These are phyloP conservation scores for Pentalonia nigronervosa DNA, from an alignment of 1,140 invertebrate genomes.

Conservation along the genomic window DNA sequence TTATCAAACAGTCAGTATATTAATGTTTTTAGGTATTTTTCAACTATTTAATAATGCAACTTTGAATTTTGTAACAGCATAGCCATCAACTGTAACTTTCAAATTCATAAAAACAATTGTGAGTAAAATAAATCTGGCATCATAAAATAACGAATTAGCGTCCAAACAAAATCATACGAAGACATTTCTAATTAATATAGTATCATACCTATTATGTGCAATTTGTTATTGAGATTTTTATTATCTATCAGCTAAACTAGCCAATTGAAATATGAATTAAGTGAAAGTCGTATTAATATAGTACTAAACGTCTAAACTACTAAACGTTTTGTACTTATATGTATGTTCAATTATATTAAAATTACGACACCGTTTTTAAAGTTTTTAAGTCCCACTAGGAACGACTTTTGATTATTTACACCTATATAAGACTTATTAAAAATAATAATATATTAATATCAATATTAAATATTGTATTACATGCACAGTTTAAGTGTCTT, in stretches of 20 bases:
- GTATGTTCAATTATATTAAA: not conserved
- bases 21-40: not conserved
- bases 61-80: not conserved
- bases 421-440: no score
- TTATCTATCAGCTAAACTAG: not conserved
- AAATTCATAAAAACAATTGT: not conserved
- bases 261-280: not conserved
- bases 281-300: not conserved
- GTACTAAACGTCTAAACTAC: not conserved
- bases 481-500: no score
- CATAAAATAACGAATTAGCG: not conserved
- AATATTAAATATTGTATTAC: no score
- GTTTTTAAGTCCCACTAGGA: no score
- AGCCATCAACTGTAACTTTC: not conserved
- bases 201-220: not conserved
- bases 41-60: no score
- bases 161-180: not conserved
- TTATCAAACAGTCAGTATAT: not conserved
- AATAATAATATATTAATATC: no score
- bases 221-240: not conserved
- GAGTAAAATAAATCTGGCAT: not conserved
- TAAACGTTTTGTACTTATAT: not conserved
- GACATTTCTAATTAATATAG: not conserved
- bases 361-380: not conserved
- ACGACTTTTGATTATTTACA: no score